A percentile compares a stretch with the other conserved stretches of the same genome.
These are phyloP conservation scores for Pangasius larnaudii DNA, from an alignment of 2,797 vertebrate species.

Conservation along the genomic window DNA sequence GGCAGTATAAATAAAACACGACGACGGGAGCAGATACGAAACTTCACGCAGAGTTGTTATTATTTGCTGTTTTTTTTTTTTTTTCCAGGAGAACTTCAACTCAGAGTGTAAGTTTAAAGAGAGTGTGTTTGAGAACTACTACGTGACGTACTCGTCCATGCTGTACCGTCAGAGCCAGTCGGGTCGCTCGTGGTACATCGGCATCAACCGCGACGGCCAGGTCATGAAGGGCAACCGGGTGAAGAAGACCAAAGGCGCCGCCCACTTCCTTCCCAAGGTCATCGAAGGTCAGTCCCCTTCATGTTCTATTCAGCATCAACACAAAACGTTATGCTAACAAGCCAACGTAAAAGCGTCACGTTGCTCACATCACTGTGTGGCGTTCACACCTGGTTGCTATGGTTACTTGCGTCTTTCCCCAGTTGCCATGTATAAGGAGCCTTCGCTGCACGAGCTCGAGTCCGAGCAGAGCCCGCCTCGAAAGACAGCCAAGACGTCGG, in stretches of 20 bases:
- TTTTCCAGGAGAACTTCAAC: slow-evolving; percentile 92
- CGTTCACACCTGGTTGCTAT: background rate
- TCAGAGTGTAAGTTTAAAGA: slow-evolving; percentile 99
- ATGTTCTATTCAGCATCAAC: background rate
- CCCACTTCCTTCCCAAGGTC: slow-evolving; percentile 98
- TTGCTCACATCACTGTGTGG: background rate
- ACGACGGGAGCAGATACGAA: background rate
- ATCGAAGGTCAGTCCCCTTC: slow-evolving; percentile 85
- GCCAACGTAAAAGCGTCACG: background rate
- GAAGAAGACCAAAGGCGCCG: slow-evolving; percentile 96
- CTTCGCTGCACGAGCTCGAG: slow-evolving; percentile 89
- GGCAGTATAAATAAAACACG: background rate
- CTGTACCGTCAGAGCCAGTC: slow-evolving; percentile 97
- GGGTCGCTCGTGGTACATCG: slow-evolving; percentile 95
- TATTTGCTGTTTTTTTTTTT: background rate
- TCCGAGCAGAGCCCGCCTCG: slow-evolving; percentile 79
- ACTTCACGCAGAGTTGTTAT: background rate
- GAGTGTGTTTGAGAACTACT: slow-evolving; percentile 99
- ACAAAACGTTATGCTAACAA: background rate
- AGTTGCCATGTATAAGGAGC: slow-evolving; percentile 99
- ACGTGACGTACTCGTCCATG: slow-evolving; percentile 97
- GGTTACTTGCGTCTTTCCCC: slow-evolving; percentile 39
- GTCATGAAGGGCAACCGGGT: slow-evolving; percentile 99
- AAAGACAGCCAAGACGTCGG: slow-evolving; percentile 78
- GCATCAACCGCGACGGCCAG: slow-evolving; percentile 96